Evolutionary conservation across 2,888 invertebrate genomes (phyloP).

Genomic region (Imbricaverruca yamaguchii): DNA sequence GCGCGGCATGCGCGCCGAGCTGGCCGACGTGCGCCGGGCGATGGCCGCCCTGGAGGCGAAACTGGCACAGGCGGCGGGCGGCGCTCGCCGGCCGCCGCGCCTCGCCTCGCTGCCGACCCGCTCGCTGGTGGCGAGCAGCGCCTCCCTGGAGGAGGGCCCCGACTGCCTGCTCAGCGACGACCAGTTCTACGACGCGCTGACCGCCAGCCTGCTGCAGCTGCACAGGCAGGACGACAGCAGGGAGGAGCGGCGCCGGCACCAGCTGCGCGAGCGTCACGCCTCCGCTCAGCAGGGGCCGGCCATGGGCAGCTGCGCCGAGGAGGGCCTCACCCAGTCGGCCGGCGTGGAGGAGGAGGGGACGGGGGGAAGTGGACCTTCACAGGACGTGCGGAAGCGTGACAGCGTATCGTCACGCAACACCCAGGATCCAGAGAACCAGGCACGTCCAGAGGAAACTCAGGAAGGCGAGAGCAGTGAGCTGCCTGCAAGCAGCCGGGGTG

Average conservation of each 20-base stretch:
- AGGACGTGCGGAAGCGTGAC: not conserved
- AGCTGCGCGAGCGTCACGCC: too few species aligned
- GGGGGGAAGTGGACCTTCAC: too few species aligned
- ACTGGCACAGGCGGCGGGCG: not conserved
- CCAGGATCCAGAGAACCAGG: not conserved
- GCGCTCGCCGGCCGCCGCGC: not conserved
- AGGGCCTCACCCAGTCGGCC: not conserved
- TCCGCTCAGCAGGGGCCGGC: not conserved
- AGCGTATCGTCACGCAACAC: too few species aligned
- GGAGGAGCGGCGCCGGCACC: conserved; percentile 41
- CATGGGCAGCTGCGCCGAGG: too few species aligned
- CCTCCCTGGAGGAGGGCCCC: conserved; percentile 74
- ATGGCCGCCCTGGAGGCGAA: not conserved
- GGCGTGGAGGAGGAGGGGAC: not conserved
- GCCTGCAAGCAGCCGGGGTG: not conserved
- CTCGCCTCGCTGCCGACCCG: not conserved
- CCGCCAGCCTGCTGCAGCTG: conserved; percentile 91
- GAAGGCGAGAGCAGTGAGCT: not conserved
- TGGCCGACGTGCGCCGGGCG: not conserved
- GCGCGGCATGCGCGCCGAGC: not conserved
- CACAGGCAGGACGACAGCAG: conserved; percentile 78
- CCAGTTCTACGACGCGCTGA: conserved; percentile 99
- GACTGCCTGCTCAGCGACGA: conserved; percentile 93
- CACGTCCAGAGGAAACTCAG: not conserved
- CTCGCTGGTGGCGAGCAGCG: not conserved